These are phyloP conservation scores for Agrochola lota DNA, from an alignment of 2,888 invertebrate genomes.

Conservation along the genomic window DNA sequence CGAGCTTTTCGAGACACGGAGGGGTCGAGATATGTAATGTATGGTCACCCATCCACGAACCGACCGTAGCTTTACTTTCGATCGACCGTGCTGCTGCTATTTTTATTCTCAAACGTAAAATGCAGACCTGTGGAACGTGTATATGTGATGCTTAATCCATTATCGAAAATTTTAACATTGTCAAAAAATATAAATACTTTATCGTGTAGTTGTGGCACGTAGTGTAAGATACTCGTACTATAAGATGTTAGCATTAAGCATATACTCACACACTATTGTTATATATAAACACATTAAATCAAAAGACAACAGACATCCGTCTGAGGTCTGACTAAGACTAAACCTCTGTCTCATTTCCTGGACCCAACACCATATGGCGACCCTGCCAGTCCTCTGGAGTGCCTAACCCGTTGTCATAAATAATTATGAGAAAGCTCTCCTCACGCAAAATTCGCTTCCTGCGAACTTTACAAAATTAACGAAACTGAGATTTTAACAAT, in stretches of 20 bases:
- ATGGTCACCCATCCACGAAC: neutral
- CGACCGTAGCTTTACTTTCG: neutral
- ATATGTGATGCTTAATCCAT: neutral
- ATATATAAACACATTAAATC: no score
- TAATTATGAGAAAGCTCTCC: neutral
- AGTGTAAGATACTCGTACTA: no score
- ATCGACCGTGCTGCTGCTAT: neutral
- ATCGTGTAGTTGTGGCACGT: no score
- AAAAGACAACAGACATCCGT: no score
- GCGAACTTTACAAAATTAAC: conserved; percentile 14
- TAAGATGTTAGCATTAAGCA: no score
- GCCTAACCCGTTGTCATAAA: neutral
- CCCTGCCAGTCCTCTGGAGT: no score
- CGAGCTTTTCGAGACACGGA: neutral
- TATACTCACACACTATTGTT: no score
- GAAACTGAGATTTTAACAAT: conserved; percentile 52
- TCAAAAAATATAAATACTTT: no score
- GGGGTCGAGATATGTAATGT: neutral
- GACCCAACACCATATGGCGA: no score
- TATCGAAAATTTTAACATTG: no score
- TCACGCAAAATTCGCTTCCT: neutral
- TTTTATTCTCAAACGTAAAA: neutral
- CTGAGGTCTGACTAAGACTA: no score
- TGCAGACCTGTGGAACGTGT: neutral
- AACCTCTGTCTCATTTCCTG: no score